A percentile compares a stretch with the other conserved stretches of the same genome.
Evolutionary conservation across 2,888 invertebrate genomes (phyloP).

Genomic region (Pseudococcus viburni): DNA sequence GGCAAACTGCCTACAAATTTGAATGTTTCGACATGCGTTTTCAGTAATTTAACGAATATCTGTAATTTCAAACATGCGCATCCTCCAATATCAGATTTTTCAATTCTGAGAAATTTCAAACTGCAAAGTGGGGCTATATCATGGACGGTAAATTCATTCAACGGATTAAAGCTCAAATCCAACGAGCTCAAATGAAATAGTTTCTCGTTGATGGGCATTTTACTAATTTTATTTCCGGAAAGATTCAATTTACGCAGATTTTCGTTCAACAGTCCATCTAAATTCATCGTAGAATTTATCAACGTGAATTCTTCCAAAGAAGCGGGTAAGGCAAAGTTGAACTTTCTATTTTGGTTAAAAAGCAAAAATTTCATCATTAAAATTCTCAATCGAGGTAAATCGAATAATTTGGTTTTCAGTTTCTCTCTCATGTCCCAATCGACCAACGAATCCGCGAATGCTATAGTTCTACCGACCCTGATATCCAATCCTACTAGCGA

Average conservation of each 20-base stretch:
- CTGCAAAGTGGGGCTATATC: not conserved
- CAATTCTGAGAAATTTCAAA: not conserved
- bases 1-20: not conserved
- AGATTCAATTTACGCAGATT: not conserved
- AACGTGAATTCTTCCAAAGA: not conserved
- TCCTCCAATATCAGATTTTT: not conserved
- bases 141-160: not conserved
- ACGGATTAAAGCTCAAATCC: not conserved
- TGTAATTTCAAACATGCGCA: not conserved
- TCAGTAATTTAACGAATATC: not conserved
- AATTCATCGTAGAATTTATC: not conserved
- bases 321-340: not conserved
- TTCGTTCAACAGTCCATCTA: not conserved
- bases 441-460: not conserved
- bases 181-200: not conserved
- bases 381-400: not conserved
- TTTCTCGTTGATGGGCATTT: not conserved
- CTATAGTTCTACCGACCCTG: not conserved
- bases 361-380: not conserved
- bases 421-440: not conserved
- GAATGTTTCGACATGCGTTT: not conserved
- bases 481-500: not conserved
- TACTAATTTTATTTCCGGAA: not conserved
- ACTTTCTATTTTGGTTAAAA: not conserved
- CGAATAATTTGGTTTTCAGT: not conserved